Evolutionary conservation across 2,797 vertebrate species (phyloP), one percentile per base, ranked within the genome.

Genomic region (Pseudotriccus pelzelni): DNA sequence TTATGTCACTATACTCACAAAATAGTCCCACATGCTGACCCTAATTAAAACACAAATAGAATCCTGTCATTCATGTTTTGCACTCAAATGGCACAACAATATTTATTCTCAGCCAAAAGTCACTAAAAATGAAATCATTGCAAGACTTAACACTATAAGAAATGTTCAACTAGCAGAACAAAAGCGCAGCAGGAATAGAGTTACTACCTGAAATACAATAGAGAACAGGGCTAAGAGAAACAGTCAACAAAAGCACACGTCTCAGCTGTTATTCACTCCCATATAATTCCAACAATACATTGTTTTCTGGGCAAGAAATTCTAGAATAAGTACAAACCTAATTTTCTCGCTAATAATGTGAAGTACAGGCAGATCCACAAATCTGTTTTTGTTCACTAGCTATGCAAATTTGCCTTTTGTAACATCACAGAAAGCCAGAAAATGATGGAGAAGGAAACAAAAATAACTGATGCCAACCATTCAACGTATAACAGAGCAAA

Each of bases 381-480:
- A 76, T 32, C 59, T 18, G 14, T 15, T 85, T 82, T 88, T 88
- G 44, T 82, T 78, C 69, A 24, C 9, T 25, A 50, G 46, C n/a
- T 78, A 32, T 76, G 82, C 52, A 94, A 93, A 90, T 80, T 27
- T 84, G 75, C 90, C 62, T 95, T 96, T 96, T 92, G 66, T 93
- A 89, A 64, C 66, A 79, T n/a, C 93, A 79, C 60, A 81, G 77
- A 90, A 94, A 39, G 69, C 36, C 78, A 87, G 80, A 79, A 91
- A 93, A 87, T 39, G 2, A 66, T 19, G n/a, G 76, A 53, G 37
- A 86, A 78, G 53, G 43, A 44, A 80, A 52, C 43, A 75, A 83
- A 92, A 88, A 74, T 62, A 84, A 78, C 69, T 55, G 85, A 87
- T 82, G 85, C 91, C 80, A 83, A 75, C 41, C 66, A 53, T 78